Evolutionary conservation across 1,140 invertebrate species (phyloP).

Genomic region (Epicauta chinensis): DNA sequence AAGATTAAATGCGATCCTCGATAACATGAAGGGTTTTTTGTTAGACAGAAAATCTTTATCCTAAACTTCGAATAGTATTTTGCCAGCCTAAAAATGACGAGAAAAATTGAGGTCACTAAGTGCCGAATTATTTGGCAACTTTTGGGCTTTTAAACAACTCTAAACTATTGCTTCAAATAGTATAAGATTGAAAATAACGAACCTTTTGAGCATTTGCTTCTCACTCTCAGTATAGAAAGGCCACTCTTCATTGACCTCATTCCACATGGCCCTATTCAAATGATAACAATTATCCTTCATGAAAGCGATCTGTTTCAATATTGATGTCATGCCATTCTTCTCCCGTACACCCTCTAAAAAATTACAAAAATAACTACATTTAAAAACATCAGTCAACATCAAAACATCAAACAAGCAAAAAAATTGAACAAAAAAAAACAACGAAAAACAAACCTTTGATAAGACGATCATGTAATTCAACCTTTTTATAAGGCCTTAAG

Average conservation of each 20-base stretch:
- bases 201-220: conserved; percentile 76
- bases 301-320: conserved; percentile 71
- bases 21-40: too few species aligned
- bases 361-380: conserved; percentile 3
- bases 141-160: too few species aligned
- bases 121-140: too few species aligned
- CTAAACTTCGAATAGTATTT: too few species aligned
- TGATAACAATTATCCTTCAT: conserved; percentile 85
- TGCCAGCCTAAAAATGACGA: too few species aligned
- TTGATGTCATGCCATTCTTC: conserved; percentile 61
- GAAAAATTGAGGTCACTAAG: too few species aligned
- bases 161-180: too few species aligned
- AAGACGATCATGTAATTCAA: conserved; percentile 75
- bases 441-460: conserved; percentile 59
- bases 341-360: conserved; percentile 76
- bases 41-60: too few species aligned
- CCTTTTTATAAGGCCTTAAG: conserved; percentile 86
- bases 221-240: conserved; percentile 88
- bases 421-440: background rate
- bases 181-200: background rate
- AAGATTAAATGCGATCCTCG: too few species aligned
- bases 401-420: conserved; percentile 6
- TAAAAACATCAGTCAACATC: background rate
- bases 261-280: conserved; percentile 78
- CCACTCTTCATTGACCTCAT: conserved; percentile 91